Conservation (phyloP, 2,113 vertebrate species). For the Hiodon tergisus region DNA sequence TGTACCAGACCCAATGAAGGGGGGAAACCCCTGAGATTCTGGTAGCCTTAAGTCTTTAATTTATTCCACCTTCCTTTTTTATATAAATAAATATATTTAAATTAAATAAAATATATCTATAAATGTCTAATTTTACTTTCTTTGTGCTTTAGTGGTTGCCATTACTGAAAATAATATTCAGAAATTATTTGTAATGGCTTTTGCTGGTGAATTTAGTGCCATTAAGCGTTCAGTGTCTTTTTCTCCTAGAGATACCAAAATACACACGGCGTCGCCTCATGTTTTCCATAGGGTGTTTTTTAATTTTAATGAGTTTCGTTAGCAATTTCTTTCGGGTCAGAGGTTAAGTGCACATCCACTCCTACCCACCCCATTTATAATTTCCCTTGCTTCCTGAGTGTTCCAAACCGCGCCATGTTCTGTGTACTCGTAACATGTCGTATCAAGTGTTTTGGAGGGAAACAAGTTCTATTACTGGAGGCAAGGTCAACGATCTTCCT, state of each 20-base stretch:
- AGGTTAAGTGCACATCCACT: background rate
- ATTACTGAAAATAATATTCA: slow-evolving; percentile 39
- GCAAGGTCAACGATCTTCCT: too few species aligned
- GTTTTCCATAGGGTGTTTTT: background rate
- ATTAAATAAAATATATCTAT: slow-evolving; percentile 53
- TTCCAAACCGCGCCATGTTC: background rate
- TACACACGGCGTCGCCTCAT: background rate
- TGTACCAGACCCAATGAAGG: slow-evolving; percentile 59
- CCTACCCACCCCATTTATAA: background rate
- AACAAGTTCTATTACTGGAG: background rate
- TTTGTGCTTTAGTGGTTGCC: slow-evolving; percentile 50
- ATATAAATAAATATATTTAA: slow-evolving; percentile 57
- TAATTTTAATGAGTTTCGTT: background rate
- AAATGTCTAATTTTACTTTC: slow-evolving; percentile 56
- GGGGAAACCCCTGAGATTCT: slow-evolving; percentile 38
- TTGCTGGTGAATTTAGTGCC: slow-evolving; percentile 43
- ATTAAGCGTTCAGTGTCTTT: slow-evolving; percentile 39
- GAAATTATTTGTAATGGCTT: slow-evolving; percentile 47
- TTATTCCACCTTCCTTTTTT: slow-evolving; percentile 60
- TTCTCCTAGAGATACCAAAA: background rate
- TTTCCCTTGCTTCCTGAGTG: background rate
- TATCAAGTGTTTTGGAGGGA: slow-evolving; percentile 17
- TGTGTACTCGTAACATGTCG: background rate
- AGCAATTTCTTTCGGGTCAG: background rate
- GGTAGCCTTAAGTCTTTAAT: slow-evolving; percentile 63